A percentile compares a stretch with the other conserved stretches of the same genome.
Evolutionary conservation across 2,113 vertebrate species (phyloP).

Genomic region (Perca schrenkii): DNA sequence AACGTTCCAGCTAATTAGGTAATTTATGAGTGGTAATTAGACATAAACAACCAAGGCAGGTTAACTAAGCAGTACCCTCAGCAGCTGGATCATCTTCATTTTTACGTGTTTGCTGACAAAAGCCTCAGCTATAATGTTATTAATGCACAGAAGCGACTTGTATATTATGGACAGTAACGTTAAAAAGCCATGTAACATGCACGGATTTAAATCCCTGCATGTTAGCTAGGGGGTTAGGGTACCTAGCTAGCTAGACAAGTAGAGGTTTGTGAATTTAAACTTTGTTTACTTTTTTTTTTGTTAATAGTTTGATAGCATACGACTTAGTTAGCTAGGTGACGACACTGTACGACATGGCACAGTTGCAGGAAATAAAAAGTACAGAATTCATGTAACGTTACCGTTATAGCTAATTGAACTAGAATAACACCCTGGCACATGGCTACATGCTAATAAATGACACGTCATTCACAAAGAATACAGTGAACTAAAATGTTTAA

Average conservation of each 20-base stretch:
- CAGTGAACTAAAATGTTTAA: not conserved
- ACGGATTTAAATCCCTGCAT: not conserved
- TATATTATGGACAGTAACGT: not conserved
- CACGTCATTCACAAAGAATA: not conserved
- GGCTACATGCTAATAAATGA: too few relatives aligned
- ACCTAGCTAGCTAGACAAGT: not conserved
- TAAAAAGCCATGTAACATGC: not conserved
- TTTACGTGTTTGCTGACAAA: not conserved
- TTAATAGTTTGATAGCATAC: too few relatives aligned
- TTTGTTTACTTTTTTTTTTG: not conserved
- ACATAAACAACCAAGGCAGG: not conserved
- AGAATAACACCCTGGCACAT: not conserved
- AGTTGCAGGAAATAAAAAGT: not conserved
- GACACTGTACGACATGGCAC: not conserved
- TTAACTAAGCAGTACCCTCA: not conserved
- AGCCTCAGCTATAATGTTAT: not conserved
- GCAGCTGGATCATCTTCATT: not conserved
- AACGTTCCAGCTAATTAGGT: constrained; percentile 56
- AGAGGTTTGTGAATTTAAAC: too few relatives aligned
- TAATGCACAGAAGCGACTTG: not conserved
- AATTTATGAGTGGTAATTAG: not conserved
- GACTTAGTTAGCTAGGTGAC: not conserved
- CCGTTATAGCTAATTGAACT: too few relatives aligned
- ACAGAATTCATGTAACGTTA: too few relatives aligned
- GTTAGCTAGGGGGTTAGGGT: too few relatives aligned